phyloP scores from a whole-genome alignment of 1,140 invertebrate species.

The Pseudoatta argentina region DNA sequence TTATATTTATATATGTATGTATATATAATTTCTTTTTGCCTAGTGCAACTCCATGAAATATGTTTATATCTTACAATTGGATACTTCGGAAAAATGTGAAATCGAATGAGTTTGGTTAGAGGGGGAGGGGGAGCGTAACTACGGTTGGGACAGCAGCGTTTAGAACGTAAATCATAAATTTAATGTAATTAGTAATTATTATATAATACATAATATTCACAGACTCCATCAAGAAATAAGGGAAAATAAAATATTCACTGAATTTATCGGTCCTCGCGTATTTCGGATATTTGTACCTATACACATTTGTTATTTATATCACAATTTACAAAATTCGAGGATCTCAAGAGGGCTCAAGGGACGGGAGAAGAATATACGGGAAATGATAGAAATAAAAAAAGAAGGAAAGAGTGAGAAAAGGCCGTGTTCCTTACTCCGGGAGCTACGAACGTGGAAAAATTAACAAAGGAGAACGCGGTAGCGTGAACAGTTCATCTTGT shows the following conservation, averaged over 20 bases:
- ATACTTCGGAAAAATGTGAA: constrained; percentile 48
- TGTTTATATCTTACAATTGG: constrained; percentile 77
- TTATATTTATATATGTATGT: constrained; percentile 24
- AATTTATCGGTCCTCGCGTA: constrained; percentile 78
- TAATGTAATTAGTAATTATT: constrained; percentile 86
- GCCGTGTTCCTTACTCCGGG: constrained; percentile 39
- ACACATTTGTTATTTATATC: constrained; percentile 86
- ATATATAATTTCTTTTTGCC: constrained; percentile 69
- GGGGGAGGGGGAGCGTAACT: constrained; percentile 52
- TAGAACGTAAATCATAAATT: constrained; percentile 85
- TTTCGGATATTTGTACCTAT: constrained; percentile 81
- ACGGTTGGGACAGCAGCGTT: constrained; percentile 77
- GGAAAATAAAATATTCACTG: constrained; percentile 81
- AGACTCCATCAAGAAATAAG: constrained; percentile 83
- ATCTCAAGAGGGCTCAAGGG: constrained; percentile 49
- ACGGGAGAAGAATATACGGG: background rate
- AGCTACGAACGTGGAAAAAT: constrained; percentile 46
- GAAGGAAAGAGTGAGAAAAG: constrained; percentile 43
- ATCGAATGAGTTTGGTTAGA: background rate
- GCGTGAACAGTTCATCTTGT: constrained; percentile 22
- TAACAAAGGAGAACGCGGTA: constrained; percentile 65
- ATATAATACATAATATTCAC: constrained; percentile 87
- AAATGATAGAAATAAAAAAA: constrained; percentile 18
- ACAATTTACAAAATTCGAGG: constrained; percentile 86
- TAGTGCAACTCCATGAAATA: constrained; percentile 69